These are phyloP conservation scores for Pardalotus punctatus DNA, from an alignment of 2,113 vertebrate species.

Conservation along the genomic window DNA sequence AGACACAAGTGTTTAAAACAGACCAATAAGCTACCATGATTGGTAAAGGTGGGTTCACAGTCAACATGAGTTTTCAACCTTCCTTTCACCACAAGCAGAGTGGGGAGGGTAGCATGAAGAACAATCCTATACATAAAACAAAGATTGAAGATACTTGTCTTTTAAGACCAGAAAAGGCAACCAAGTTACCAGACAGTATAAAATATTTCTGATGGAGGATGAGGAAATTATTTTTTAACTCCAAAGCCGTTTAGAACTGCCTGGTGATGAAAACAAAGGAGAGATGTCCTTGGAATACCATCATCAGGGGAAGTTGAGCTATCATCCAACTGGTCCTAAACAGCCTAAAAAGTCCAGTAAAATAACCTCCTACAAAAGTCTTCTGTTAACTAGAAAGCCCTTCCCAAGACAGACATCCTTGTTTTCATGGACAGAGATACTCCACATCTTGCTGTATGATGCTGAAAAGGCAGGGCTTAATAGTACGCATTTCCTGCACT, in stretches of 20 bases:
- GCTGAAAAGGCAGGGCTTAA: background rate
- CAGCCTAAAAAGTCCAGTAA: background rate
- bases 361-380: background rate
- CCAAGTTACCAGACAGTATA: background rate
- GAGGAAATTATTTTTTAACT: background rate
- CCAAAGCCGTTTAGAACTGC: background rate
- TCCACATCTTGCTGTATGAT: background rate
- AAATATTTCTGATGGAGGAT: background rate
- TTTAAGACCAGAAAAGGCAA: background rate
- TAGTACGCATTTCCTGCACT: background rate
- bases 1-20: background rate
- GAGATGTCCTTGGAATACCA: background rate
- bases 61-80: background rate
- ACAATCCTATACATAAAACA: background rate
- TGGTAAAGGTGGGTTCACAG: background rate
- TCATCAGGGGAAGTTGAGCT: background rate
- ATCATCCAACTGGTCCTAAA: background rate
- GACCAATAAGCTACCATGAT: background rate
- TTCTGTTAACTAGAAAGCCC: background rate
- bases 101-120: background rate
- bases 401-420: background rate
- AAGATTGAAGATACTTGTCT: background rate
- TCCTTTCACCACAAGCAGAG: background rate
- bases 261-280: background rate
- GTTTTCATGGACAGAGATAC: background rate